phyloP scores from a whole-genome alignment of 2,113 vertebrate genomes.

The Microtus oregoni region DNA sequence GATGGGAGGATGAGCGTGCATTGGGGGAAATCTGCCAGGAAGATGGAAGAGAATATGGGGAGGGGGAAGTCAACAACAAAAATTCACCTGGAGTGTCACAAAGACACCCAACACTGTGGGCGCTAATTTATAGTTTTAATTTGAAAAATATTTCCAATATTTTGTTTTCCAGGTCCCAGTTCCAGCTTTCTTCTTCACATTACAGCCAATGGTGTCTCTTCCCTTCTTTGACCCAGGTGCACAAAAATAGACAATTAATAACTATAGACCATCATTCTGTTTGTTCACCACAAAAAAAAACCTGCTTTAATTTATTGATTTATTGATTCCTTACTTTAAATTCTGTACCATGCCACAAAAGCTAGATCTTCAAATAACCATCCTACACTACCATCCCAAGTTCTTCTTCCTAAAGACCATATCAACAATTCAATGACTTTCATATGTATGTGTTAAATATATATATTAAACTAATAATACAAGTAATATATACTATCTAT shows the following conservation, averaged over 20 bases:
- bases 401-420: background rate
- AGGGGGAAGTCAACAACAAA: background rate
- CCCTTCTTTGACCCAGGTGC: background rate
- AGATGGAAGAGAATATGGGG: background rate
- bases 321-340: background rate
- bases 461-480: background rate
- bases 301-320: background rate
- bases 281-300: too few relatives aligned
- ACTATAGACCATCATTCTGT: background rate
- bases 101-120: background rate
- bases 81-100: background rate
- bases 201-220: background rate
- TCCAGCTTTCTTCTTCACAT: background rate
- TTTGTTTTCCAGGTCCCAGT: background rate
- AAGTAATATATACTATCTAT: too few relatives aligned
- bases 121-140: background rate
- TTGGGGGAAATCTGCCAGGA: background rate
- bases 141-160: background rate
- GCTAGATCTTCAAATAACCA: background rate
- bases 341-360: background rate
- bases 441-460: background rate
- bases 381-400: too few relatives aligned
- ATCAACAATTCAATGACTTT: background rate
- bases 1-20: too few relatives aligned
- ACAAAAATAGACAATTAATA: conserved; percentile 1